Percentiles rank a stretch among this genome's conserved stretches.
These are phyloP conservation scores for Pithys albifrons DNA, from an alignment of 2,113 vertebrate genomes.

Conservation along the genomic window DNA sequence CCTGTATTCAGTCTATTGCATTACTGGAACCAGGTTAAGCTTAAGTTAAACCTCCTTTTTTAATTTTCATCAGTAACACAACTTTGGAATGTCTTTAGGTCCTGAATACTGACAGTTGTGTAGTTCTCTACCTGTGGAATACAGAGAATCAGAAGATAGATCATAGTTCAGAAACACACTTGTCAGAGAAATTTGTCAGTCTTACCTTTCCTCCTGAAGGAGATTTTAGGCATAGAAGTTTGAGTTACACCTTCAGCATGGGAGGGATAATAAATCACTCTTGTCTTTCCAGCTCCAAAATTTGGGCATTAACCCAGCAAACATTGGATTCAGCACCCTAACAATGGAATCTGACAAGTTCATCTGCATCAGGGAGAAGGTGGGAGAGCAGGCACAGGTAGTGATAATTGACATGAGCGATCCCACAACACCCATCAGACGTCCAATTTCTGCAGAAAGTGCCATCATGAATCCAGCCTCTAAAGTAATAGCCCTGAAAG, in stretches of 20 bases:
- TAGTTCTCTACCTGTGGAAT: neutral
- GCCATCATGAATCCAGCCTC: conserved; percentile 93
- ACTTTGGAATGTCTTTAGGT: neutral
- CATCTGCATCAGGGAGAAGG: conserved; percentile 91
- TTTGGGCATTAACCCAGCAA: conserved; percentile 89
- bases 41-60: neutral
- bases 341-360: conserved; percentile 95
- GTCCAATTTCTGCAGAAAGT: conserved; percentile 91
- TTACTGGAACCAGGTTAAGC: neutral
- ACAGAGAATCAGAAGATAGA: neutral
- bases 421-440: conserved; percentile 83
- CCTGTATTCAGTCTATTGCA: fast-evolving
- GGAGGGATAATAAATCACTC: neutral
- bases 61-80: neutral
- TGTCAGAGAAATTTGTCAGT: neutral
- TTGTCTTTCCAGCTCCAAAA: conserved; percentile 84
- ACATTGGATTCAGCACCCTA: conserved; percentile 92
- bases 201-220: neutral
- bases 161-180: neutral
- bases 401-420: conserved; percentile 89
- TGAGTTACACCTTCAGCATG: neutral
- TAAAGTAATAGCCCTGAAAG: conserved; percentile 93
- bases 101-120: neutral
- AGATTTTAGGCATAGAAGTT: neutral
- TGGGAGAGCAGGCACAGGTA: conserved; percentile 90